A percentile compares a stretch with the other conserved stretches of the same genome.
Evolutionary conservation across 1,140 invertebrate species (phyloP).

Genomic region (Drosophila cardini): DNA sequence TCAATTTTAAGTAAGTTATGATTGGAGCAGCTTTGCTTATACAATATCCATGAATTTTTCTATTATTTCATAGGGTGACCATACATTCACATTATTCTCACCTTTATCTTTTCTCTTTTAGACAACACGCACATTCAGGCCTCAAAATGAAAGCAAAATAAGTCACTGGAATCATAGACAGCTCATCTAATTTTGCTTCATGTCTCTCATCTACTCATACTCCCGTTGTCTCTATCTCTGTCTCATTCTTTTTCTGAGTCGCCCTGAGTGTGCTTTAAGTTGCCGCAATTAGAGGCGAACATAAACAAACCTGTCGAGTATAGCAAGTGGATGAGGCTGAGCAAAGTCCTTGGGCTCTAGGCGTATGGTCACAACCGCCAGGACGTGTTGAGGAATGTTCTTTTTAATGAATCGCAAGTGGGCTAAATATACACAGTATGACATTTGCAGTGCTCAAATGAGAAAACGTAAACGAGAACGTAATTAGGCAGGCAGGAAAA

Average conservation of each 20-base stretch:
- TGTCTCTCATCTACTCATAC: neutral
- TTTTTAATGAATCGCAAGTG: constrained; percentile 70
- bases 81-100: neutral
- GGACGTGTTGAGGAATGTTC: constrained; percentile 56
- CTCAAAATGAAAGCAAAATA: neutral
- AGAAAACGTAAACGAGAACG: constrained; percentile 53
- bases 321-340: constrained; percentile 18
- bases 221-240: neutral
- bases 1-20: no score
- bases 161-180: constrained; percentile 2
- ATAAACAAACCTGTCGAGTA: constrained; percentile 47
- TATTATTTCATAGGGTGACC: no score
- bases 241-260: neutral
- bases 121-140: neutral
- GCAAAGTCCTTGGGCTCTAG: constrained; percentile 21
- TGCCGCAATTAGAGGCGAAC: constrained; percentile 64
- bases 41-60: no score
- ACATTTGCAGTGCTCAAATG: constrained; percentile 40
- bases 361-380: constrained; percentile 26
- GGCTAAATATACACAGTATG: constrained; percentile 46
- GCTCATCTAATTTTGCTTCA: constrained; percentile 45
- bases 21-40: no score
- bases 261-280: constrained; percentile 66
- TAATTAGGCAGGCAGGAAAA: constrained; percentile 56
- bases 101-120: no score